These are phyloP conservation scores for Drosophila birchii DNA, from an alignment of 2,888 invertebrate genomes.

Conservation along the genomic window DNA sequence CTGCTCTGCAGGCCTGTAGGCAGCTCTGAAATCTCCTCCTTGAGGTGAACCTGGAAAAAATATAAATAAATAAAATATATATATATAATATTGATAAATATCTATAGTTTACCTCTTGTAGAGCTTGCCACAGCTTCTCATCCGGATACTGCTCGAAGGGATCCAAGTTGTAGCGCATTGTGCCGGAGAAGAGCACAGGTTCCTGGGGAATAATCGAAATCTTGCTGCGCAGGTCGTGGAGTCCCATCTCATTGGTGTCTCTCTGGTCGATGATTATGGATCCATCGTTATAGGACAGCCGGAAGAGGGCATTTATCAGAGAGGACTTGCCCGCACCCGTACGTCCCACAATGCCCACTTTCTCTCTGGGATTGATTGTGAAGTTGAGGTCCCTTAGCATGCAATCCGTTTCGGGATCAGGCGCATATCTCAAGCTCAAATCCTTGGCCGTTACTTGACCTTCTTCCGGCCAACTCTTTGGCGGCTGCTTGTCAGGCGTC, in stretches of 20 bases:
- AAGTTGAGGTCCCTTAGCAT: slow-evolving; percentile 91
- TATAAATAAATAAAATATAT: neutral
- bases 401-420: slow-evolving; percentile 87
- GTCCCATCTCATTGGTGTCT: slow-evolving; percentile 89
- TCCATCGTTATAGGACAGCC: slow-evolving; percentile 92
- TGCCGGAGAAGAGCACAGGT: slow-evolving; percentile 93
- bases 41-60: slow-evolving; percentile 85
- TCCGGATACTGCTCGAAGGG: slow-evolving; percentile 93
- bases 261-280: slow-evolving; percentile 92
- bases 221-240: slow-evolving; percentile 90
- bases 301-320: slow-evolving; percentile 90
- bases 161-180: slow-evolving; percentile 94
- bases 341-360: slow-evolving; percentile 89
- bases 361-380: slow-evolving; percentile 87
- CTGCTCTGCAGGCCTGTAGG: slow-evolving; percentile 89
- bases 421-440: slow-evolving; percentile 90
- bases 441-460: slow-evolving; percentile 89
- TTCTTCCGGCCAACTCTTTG: slow-evolving; percentile 89
- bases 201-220: slow-evolving; percentile 94
- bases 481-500: slow-evolving; percentile 87
- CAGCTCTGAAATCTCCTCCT: slow-evolving; percentile 88
- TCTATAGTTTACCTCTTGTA: slow-evolving; percentile 89
- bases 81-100: neutral
- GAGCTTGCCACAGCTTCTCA: slow-evolving; percentile 91
- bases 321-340: slow-evolving; percentile 91